Conservation (phyloP, 2,888 invertebrate genomes). For the Perizoma affinitatum region DNA sequence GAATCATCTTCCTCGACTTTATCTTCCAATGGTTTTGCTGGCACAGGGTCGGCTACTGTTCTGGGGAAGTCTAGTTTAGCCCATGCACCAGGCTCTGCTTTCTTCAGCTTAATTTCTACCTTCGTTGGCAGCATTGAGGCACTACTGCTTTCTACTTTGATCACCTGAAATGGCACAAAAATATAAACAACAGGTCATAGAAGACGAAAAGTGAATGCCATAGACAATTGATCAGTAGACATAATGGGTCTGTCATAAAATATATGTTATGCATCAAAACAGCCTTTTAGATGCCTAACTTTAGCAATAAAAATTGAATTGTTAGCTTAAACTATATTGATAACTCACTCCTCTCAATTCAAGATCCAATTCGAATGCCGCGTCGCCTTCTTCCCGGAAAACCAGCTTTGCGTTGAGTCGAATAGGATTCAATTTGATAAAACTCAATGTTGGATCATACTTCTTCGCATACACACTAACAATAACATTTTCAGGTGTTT, state of each 20-base stretch:
- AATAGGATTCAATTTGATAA: constrained; percentile 93
- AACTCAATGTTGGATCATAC: constrained; percentile 90
- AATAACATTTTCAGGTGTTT: constrained; percentile 93
- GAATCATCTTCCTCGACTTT: constrained; percentile 81
- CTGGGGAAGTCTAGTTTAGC: constrained; percentile 87
- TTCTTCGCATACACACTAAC: constrained; percentile 96
- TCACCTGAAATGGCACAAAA: constrained; percentile 83
- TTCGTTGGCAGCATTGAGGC: constrained; percentile 94
- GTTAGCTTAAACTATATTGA: background rate
- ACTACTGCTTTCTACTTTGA: constrained; percentile 88
- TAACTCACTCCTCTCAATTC: constrained; percentile 91
- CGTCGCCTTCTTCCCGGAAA: constrained; percentile 90
- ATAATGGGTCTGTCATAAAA: too few species aligned
- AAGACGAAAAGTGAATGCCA: too few species aligned
- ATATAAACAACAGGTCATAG: background rate
- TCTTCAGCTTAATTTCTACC: constrained; percentile 95
- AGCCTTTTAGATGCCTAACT: too few species aligned
- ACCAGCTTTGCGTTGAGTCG: constrained; percentile 89
- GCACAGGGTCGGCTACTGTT: constrained; percentile 50
- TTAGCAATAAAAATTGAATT: too few species aligned
- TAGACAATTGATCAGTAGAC: too few species aligned
- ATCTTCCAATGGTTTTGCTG: constrained; percentile 40
- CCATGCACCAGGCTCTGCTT: constrained; percentile 94
- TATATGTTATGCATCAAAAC: too few species aligned
- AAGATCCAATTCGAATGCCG: constrained; percentile 89